Evolutionary conservation across 1,140 invertebrate genomes (phyloP), one percentile per base, ranked within the genome.

Genomic region (Gonatopus flavifemur): DNA sequence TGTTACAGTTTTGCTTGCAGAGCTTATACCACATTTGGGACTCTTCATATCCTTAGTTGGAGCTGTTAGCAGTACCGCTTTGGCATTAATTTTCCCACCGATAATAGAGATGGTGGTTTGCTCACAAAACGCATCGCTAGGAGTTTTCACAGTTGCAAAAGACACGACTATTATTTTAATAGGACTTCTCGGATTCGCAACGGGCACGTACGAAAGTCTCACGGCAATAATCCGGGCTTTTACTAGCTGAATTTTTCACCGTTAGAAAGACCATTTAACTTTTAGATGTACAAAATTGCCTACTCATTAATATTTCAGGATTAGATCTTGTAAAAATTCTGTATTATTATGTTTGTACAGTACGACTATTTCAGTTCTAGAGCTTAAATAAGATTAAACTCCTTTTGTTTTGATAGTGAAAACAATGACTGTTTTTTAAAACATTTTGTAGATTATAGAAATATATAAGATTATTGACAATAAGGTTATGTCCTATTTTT

Each of bases 41-140:
- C 77, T 93, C 1, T 88, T 96, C 70, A 96, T 98, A 53, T 93
- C 94, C 0, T 77, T 96, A 32, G 88, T 96, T 33, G 94, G 94
- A 2, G 91, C 94, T 0, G 80, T 96, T 4, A 90, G 89, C 66
- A 92, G 90, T 54, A 91, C 91, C 20, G 86, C 89, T 0, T 77
- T 96, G 36, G 92, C 93, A 0, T 80, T 97, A 0, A 82, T 97
- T 9, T 89, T 96, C 59, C 94, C 94, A 1, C 89, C 94, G 2
- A 73, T 95, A 12, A 87, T 96, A 38, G 91, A 97, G 61, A 81
- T 94, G 44, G 79, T 89, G 1, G 78, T 84, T 0, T 74, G 73
- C 37, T 81, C 78, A 57, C 79, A 81, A 22, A 77, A 80, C 48
- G 68, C 75, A 8, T 68, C 70, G 2, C 64, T 78, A 6, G 69